Base-by-base conservation (phyloP, 2,113 vertebrate species). In the Xiphophorus hellerii region DNA sequence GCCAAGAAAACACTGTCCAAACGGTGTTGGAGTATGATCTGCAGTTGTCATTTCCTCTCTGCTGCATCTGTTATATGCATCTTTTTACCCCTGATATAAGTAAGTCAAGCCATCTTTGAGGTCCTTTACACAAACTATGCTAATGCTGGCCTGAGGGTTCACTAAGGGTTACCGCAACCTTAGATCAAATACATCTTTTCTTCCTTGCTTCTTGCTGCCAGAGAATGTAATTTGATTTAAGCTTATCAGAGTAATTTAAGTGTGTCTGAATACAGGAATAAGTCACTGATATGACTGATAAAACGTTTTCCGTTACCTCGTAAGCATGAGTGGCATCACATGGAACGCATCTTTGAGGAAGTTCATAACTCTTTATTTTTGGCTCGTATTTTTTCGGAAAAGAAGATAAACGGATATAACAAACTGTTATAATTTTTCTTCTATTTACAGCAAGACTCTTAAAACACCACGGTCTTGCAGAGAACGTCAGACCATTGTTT, bases 211-310 rank as follows among this genome's bases (percentile, higher is more conserved):
- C 10, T 58, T 58, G 10, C 25, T 58, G 51, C 51, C 51, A 58
- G 51, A 58, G 51, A n/a, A n/a, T n/a, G 51, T 58, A n/a, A 58
- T n/a, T 58, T 2, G 20, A 58, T 58, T 58, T n/a, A n/a, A n/a
- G 51, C 51, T 58, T 58, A 58, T 58, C 51, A 25, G 51, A 58
- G 51, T 58, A n/a, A 58, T 58, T 58, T 58, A 58, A 58, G 51
- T 58, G 25, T 58, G 48, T 54, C 48, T 25, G 48, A 22, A 58
- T 25, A 58, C 51, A 58, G 51, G 51, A 58, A 58, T 58, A 58
- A 58, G 51, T 58, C 51, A 58, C 51, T 58, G 51, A 58, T 58
- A 58, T 25, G 51, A 58, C 22, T n/a, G 51, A 58, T 58, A 58
- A 25, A 58, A 17, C 2, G 2, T n/a, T 58, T 58, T 58, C 51